Evolutionary conservation across 1,140 invertebrate genomes (phyloP).

Genomic region (Whitmania pigra): DNA sequence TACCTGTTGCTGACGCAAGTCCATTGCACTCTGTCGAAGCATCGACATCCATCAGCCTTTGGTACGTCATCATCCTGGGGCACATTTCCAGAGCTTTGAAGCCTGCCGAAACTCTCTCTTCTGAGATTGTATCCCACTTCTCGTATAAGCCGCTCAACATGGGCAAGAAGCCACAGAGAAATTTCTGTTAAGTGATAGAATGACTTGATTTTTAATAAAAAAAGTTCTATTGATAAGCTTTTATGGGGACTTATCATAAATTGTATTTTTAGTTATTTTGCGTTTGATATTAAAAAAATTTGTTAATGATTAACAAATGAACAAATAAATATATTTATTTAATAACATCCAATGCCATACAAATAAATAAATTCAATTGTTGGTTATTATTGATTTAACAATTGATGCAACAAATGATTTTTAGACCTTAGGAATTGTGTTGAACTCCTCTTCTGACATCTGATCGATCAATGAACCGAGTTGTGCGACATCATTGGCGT

Average conservation of each 20-base stretch:
- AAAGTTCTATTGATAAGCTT: not conserved
- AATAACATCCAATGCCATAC: no score
- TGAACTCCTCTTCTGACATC: slow-evolving; percentile 2
- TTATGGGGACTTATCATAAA: no score
- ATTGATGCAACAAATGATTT: no score
- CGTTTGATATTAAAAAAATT: no score
- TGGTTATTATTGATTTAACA: no score
- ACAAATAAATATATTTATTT: no score
- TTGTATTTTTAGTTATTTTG: no score
- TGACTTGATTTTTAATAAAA: no score
- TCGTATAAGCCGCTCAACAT: not conserved
- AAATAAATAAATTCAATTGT: no score
- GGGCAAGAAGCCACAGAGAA: not conserved
- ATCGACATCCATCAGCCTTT: not conserved
- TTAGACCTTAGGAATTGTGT: not conserved
- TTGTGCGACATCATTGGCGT: not conserved
- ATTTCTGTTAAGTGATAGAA: not conserved
- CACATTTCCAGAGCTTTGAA: not conserved
- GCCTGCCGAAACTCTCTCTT: not conserved
- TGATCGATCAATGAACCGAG: not conserved
- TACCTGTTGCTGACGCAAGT: not conserved
- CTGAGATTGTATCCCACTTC: not conserved
- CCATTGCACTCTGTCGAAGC: not conserved
- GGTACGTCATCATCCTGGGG: not conserved
- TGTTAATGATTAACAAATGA: no score